phyloP scores from a whole-genome alignment of 2,888 invertebrate species.

The Anthophora plumipes region DNA sequence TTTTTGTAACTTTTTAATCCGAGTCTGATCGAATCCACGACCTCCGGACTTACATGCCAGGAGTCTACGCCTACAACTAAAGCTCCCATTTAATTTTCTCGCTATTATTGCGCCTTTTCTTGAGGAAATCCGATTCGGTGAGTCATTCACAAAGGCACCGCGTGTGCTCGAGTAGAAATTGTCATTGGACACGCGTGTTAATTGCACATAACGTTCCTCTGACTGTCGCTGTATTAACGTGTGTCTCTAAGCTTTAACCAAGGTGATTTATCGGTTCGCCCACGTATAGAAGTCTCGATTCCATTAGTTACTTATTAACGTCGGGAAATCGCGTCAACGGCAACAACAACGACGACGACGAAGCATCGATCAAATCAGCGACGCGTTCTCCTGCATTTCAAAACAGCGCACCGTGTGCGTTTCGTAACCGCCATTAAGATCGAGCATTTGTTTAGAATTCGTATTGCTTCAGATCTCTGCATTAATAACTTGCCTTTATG shows the following conservation, averaged over 20 bases:
- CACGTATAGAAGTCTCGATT: conserved; percentile 77
- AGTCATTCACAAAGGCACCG: neutral
- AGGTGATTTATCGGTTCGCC: conserved; percentile 79
- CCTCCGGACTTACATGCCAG: too few species aligned
- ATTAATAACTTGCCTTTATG: too few species aligned
- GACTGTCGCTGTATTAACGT: conserved; percentile 25
- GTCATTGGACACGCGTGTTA: conserved; percentile 62
- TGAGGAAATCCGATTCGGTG: neutral
- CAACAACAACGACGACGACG: conserved; percentile 24
- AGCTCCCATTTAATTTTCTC: too few species aligned
- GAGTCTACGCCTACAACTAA: too few species aligned
- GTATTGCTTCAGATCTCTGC: conserved; percentile 6
- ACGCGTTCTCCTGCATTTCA: conserved; percentile 53
- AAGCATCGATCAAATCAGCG: conserved; percentile 49
- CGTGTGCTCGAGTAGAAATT: neutral
- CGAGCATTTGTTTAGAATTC: conserved; percentile 11
- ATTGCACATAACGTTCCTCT: conserved; percentile 58
- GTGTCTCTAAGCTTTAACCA: conserved; percentile 66
- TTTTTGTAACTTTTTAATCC: too few species aligned
- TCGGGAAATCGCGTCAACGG: conserved; percentile 43
- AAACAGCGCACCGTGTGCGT: conserved; percentile 53
- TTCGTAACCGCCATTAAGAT: conserved; percentile 54
- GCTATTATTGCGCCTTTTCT: too few species aligned
- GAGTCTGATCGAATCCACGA: too few species aligned
- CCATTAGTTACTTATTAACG: conserved; percentile 81